Base-by-base conservation (phyloP, 2,113 vertebrate genomes). In the Brienomyrus longianalis region DNA sequence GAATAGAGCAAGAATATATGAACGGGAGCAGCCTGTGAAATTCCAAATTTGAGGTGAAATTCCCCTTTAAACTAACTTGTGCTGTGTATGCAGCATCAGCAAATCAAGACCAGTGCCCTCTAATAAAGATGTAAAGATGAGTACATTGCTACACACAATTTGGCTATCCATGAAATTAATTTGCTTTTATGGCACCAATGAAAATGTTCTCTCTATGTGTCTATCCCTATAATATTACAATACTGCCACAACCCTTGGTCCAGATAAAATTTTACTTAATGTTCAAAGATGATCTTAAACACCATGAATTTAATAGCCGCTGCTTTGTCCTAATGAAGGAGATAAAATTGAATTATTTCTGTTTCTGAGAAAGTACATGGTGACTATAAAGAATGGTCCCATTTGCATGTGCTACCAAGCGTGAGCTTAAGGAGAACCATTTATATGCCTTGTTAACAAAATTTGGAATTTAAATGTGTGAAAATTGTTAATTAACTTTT, bases 321-420 rank as follows among this genome's bases (percentile, higher is more conserved):
- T 89, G 88, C 80, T 89, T 89, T 89, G 88, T 85, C 88, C 80
- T 89, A 89, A 89, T 89, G 89, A 89, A 89, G 89, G 89, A 56
- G 89, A 89, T 89, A 85, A 89, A 62, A 84, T 59, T 84, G 54
- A 85, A 62, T 89, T 56, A 89, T 84, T 89, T 62, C 74, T 89
- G 27, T 83, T 56, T 56, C 66, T 56, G 59, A 89, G 54, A 89
- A 62, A 62, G 89, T 89, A 83, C 52, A 83, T 48, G 89, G 51
- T 0, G 39, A 23, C 51, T 62, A 84, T 89, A 84, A 84, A 89
- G 31, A 59, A 62, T 43, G 35, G 80, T 80, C 51, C 80, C 77
- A 89, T 85, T 89, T 83, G 50, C 77, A 62, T 85, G 77, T 59
- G 52, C 52, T 59, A 11, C 47, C 8, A 51, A 62, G 31, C 39